phyloP scores from a whole-genome alignment of 2,797 vertebrate genomes.

The Falco rusticolus region DNA sequence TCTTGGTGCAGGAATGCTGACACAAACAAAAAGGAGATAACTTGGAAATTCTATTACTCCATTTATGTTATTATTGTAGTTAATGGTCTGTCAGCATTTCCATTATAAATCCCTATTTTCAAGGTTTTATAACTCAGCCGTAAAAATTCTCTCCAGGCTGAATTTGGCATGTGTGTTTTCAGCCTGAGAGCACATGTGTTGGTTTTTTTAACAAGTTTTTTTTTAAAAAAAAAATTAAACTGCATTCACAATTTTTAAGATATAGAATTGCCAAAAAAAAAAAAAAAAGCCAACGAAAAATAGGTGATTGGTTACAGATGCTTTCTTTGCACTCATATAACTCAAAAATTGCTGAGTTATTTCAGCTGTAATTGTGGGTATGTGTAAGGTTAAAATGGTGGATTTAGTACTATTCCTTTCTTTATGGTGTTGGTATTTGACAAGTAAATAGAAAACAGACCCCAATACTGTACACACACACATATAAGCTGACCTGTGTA shows the following conservation, averaged over 20 bases:
- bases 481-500: background rate
- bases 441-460: constrained; percentile 74
- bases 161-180: constrained; percentile 76
- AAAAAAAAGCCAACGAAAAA: constrained; percentile 2
- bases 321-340: constrained; percentile 75
- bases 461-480: constrained; percentile 29
- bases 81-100: constrained; percentile 78
- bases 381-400: constrained; percentile 73
- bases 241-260: constrained; percentile 74
- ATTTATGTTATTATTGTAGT: constrained; percentile 71
- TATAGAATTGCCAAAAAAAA: constrained; percentile 52
- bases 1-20: constrained; percentile 65
- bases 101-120: constrained; percentile 74
- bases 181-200: constrained; percentile 75
- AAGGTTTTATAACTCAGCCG: constrained; percentile 73
- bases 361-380: constrained; percentile 74
- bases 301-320: constrained; percentile 80
- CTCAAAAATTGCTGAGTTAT: constrained; percentile 79
- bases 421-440: constrained; percentile 66
- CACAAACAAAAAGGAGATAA: constrained; percentile 74
- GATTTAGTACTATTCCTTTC: constrained; percentile 63
- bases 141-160: constrained; percentile 76
- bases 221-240: constrained; percentile 57
- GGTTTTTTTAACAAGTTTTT: background rate
- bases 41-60: constrained; percentile 67